A percentile compares a stretch with the other conserved stretches of the same genome.
Evolutionary conservation across 2,888 invertebrate species (phyloP).

Genomic region (Heliconius ethilla): DNA sequence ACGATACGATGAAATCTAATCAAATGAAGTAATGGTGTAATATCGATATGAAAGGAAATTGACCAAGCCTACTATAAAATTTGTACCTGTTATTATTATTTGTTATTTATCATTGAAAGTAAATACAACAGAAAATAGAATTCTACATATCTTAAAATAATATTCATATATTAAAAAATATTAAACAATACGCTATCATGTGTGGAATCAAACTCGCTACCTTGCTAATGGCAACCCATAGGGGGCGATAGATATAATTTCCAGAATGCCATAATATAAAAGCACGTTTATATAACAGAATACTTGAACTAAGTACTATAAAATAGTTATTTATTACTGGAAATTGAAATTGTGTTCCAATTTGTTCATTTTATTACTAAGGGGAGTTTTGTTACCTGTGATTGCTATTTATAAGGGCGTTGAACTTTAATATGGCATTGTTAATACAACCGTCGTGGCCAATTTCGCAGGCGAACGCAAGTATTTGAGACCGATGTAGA

Average conservation of each 20-base stretch:
- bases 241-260: neutral
- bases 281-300: neutral
- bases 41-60: slow-evolving; percentile 48
- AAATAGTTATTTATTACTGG: no score
- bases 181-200: neutral
- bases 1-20: slow-evolving; percentile 40
- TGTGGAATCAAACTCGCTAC: neutral
- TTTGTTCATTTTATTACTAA: no score
- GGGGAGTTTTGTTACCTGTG: slow-evolving; percentile 49
- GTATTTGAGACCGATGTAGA: slow-evolving; percentile 68
- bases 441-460: slow-evolving; percentile 80
- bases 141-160: neutral
- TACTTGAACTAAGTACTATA: neutral
- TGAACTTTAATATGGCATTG: slow-evolving; percentile 61
- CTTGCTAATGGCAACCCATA: neutral
- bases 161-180: no score
- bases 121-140: neutral
- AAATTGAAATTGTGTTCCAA: no score
- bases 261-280: neutral
- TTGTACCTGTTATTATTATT: neutral
- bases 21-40: slow-evolving; percentile 42
- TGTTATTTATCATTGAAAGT: neutral
- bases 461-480: slow-evolving; percentile 85
- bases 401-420: slow-evolving; percentile 49
- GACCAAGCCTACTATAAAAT: slow-evolving; percentile 45